Evolutionary conservation across 2,113 vertebrate species (phyloP), one percentile per base, ranked within the genome.

Genomic region (Heloderma charlesbogerti): DNA sequence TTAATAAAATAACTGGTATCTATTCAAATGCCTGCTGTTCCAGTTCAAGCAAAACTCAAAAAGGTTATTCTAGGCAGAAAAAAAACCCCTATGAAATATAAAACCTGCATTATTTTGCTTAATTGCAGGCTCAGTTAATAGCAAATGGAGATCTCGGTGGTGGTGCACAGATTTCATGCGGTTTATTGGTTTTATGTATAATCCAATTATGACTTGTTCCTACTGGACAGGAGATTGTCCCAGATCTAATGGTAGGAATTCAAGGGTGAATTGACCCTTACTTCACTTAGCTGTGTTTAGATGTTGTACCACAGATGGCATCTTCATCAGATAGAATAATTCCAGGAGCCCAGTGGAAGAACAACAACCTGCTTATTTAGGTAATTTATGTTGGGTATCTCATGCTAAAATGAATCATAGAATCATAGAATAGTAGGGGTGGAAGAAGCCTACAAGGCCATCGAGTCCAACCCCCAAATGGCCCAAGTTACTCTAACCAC

Each of bases 401-500:
- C 94, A 91, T 87, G 60, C 92, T 91, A 0, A 78, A 93, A 91
- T n/a, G n/a, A n/a, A n/a, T n/a, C n/a, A n/a, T n/a, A n/a, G n/a
- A n/a, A n/a, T n/a, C n/a, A n/a, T n/a, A n/a, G n/a, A n/a, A n/a
- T n/a, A n/a, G n/a, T n/a, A n/a, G n/a, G n/a, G n/a, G n/a, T n/a
- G n/a, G n/a, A n/a, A n/a, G n/a, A n/a, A n/a, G n/a, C n/a, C n/a
- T n/a, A n/a, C n/a, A n/a, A n/a, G n/a, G n/a, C n/a, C n/a, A n/a
- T n/a, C n/a, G n/a, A n/a, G n/a, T n/a, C n/a, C n/a, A n/a, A n/a
- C n/a, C n/a, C n/a, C n/a, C n/a, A n/a, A n/a, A n/a, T 31, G 75
- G 71, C 88, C 94, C 88, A 84, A 3, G 85, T 94, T 93, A 95
- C 92, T 93, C 93, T 94, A 94, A 93, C 77, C 88, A 54, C 31